These are phyloP conservation scores for Ricordea florida DNA, from an alignment of 92 coral and sea anemone species.

Conservation along the genomic window DNA sequence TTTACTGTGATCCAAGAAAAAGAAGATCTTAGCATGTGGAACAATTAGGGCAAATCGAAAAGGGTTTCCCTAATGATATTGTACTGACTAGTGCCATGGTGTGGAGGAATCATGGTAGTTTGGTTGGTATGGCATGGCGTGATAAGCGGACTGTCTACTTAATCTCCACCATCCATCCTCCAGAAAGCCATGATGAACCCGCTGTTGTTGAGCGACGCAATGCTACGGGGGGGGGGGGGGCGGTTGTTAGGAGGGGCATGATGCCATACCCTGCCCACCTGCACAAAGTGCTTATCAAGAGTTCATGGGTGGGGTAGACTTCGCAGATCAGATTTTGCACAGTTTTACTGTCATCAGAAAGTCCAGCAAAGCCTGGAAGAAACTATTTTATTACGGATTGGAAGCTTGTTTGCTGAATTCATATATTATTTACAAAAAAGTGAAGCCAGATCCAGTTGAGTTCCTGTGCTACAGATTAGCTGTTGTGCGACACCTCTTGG, in stretches of 20 bases:
- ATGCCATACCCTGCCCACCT: conserved; percentile 26
- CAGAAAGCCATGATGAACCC: conserved; percentile 30
- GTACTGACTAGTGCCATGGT: conserved; percentile 22
- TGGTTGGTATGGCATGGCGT: conserved; percentile 39
- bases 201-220: conserved; percentile 13
- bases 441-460: conserved; percentile 32
- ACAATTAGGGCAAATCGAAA: conserved; percentile 40
- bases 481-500: conserved; percentile 32
- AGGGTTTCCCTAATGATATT: conserved; percentile 33
- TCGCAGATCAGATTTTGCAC: conserved; percentile 10
- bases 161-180: conserved; percentile 47
- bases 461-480: conserved; percentile 26
- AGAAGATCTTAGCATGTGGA: conserved; percentile 46
- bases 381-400: conserved; percentile 23
- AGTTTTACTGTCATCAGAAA: conserved; percentile 29
- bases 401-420: conserved; percentile 43
- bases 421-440: conserved; percentile 26
- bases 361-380: conserved; percentile 52
- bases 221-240: conserved; percentile 4
- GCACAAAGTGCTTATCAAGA: conserved; percentile 32
- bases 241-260: too few species aligned
- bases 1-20: conserved; percentile 10
- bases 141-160: conserved; percentile 36
- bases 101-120: conserved; percentile 23
- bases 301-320: conserved; percentile 23